Evolutionary conservation across 2,797 vertebrate species (phyloP), one percentile per base, ranked within the genome.

Genomic region (Siniperca obscura): DNA sequence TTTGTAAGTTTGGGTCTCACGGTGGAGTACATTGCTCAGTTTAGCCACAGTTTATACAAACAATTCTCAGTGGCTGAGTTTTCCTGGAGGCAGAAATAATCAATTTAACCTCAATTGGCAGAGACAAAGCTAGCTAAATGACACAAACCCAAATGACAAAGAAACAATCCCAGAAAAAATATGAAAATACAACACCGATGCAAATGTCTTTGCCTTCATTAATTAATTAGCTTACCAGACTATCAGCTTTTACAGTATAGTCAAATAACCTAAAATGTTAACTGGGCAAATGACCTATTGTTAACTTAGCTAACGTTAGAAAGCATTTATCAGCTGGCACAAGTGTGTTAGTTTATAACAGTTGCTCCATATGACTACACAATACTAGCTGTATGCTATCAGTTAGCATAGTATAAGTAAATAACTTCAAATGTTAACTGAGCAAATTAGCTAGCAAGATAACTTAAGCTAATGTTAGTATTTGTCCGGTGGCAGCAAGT

Each of bases 41-140:
- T 80, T 65, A 77, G 25, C 64, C 56, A 50, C 67, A 71, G 62
- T 85, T 87, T 59, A 74, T 50, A 75, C 76, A 85, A 85, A 86
- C 80, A 78, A 27, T 55, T 62, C 76, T 53, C 19, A 57, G 71
- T 46, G 69, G 74, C 22, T 30, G 72, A 80, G 11, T 8, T 69
- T 82, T 82, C 64, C 60, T 78, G 61, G 53, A 73, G 66, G 50
- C 64, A 78, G 50, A 75, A 53, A 70, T 57, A 74, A 84, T 67
- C 2, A 2, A 16, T 64, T 77, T 11, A 60, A 36, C 27, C 53
- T 42, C 16, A 60, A 19, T 14, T 68, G 38, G 36, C 30, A 52
- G 19, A 80, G 19, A 62, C 7, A 42, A 36, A 64, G 5, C 27
- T 16, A 25, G 53, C 2, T 19, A 7, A 44, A 34, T 56, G 27